Evolutionary conservation across 2,888 invertebrate genomes (phyloP).

Genomic region (Meiosimyza platycephala): DNA sequence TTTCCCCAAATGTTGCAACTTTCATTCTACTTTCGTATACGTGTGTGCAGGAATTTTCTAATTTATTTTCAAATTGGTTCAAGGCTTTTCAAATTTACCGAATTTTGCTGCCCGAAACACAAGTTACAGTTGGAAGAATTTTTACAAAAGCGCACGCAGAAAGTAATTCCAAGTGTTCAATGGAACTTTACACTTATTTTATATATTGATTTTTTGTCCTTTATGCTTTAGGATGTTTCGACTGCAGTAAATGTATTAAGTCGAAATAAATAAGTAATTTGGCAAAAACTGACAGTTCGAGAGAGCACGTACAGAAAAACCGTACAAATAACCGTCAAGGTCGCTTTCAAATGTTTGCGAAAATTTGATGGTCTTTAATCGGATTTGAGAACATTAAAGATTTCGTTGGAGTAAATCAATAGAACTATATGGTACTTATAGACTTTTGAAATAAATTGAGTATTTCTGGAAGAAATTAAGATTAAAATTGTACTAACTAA

Average conservation of each 20-base stretch:
- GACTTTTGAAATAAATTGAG: too few relatives aligned
- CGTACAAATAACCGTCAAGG: slow-evolving; percentile 63
- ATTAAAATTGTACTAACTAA: too few relatives aligned
- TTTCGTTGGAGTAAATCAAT: too few relatives aligned
- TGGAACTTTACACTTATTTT: slow-evolving; percentile 52
- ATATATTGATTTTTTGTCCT: slow-evolving; percentile 56
- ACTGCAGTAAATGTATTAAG: not conserved
- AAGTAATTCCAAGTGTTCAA: slow-evolving; percentile 49
- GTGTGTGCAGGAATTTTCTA: slow-evolving; percentile 63
- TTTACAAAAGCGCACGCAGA: slow-evolving; percentile 4
- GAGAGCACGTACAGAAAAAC: slow-evolving; percentile 23
- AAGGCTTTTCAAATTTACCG: slow-evolving; percentile 56
- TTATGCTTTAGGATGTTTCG: not conserved
- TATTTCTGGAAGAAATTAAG: too few relatives aligned
- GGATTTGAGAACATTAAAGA: too few relatives aligned
- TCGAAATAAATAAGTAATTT: slow-evolving; percentile 16
- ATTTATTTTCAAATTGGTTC: slow-evolving; percentile 65
- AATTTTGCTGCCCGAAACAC: not conserved
- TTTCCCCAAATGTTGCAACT: slow-evolving; percentile 43
- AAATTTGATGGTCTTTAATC: too few relatives aligned
- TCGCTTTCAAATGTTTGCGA: slow-evolving; percentile 50
- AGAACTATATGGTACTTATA: too few relatives aligned
- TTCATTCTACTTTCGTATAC: slow-evolving; percentile 36
- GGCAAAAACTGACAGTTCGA: too few relatives aligned
- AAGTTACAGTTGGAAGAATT: slow-evolving; percentile 22